Evolutionary conservation across 2,113 vertebrate species (phyloP), one percentile per base, ranked within the genome.

Genomic region (Etheostoma cragini): DNA sequence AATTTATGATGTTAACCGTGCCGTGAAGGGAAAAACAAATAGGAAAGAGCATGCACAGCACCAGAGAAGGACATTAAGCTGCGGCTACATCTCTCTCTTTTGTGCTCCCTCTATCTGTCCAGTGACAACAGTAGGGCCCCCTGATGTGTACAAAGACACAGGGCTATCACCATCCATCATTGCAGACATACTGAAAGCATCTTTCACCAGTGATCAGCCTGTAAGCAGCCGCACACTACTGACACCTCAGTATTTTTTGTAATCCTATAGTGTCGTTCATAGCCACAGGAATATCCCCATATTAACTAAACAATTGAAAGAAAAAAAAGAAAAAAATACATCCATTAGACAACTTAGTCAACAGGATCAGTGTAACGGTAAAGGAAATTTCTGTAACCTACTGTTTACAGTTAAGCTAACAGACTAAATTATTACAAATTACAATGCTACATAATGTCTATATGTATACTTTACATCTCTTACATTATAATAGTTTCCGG

Each of bases 21-120:
- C 94, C 95, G 96, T 97, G 95, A 96, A 97, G 96, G 95, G 94
- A 94, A 96, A 96, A 95, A 94, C 95, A 96, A 95, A 95, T 94
- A 95, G 92, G 83, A 96, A 95, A 96, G 95, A 95, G 95, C 96
- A 96, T 95, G 95, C 95, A 96, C 96, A 95, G 96, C 96, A 95
- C 96, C 95, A 95, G 96, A 96, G 96, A 96, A 96, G 95, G 95
- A 97, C 96, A 94, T 96, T 93, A 90, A 89, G 90, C 88, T 89
- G 88, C 72, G 92, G 92, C 95, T 94, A 94, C 95, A 95, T 95
- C 95, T 94, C 95, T 94, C 95, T 95, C 92, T 96, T 95, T 94
- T 91, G 94, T 92, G 57, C 86, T 92, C 84, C 57, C 95, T 93
- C 82, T 93, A 91, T 96, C 95, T 95, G 94, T 95, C 95, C 93